Evolutionary conservation across 2,113 vertebrate genomes (phyloP), one percentile per base, ranked within the genome.

Genomic region (Melanocharis versteri): DNA sequence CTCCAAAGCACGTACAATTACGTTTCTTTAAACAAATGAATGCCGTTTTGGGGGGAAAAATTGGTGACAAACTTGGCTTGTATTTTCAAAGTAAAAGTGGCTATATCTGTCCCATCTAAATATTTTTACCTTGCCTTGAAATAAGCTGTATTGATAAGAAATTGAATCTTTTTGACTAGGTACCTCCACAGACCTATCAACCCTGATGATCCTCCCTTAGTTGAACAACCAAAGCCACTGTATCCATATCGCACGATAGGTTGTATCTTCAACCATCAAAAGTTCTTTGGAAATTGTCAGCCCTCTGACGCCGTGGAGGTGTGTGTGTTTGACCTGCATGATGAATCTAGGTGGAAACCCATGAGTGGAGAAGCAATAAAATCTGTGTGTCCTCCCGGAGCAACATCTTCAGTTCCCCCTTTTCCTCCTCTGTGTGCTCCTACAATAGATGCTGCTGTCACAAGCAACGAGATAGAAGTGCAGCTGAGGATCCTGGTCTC

Each of bases 361-460:
- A 99, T 99, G 99, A 99, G 99, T 44, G 98, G 97, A 89, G 99
- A 99, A 94, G 99, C 99, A 48, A 97, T 99, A 86, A 98, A 98
- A 96, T 99, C 99, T 7, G 99, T 99, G 0, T 99, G 99, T 83
- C 97, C 97, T 50, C 98, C 98, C 3, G 99, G 99, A 79, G 97
- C 98, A 51, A 97, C 96, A 13, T 94, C 98, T 35, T 98, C 99
- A 18, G 97, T 99, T 84, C 98, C 98, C 14, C 98, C 98, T 39
- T 98, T 98, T 82, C 99, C 99, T 71, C 98, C 99, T 13, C 98
- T 99, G 22, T 99, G 98, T 60, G 98, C 98, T 15, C 98, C 99
- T 1, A 87, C 98, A 42, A 64, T 99, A 76, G 99, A 99, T 64
- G 96, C 98, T 21, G 98, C 98, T 1, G 95, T 97, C 66, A 95